Evolutionary conservation across 2,888 invertebrate species (phyloP), one percentile per base, ranked within the genome.

Genomic region (Nezara viridula): DNA sequence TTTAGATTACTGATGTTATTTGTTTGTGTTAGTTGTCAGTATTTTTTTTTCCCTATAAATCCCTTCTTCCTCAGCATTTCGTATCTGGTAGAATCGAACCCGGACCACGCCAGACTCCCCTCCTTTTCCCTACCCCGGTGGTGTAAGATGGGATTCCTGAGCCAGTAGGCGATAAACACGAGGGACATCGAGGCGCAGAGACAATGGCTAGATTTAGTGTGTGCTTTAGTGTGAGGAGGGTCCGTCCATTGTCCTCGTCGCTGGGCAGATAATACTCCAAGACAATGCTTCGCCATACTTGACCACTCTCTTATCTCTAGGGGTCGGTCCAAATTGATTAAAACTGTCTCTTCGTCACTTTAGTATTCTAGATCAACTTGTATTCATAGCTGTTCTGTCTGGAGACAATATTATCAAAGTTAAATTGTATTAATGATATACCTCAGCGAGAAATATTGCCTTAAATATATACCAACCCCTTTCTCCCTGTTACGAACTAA

Each of bases 141-240:
- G 27, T 60, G 60, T 73, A n/a, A 73, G 66, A 73, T 73, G 66
- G 66, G 81, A 81, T 81, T 81, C 81, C 81, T n/a, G 81, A n/a
- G 16, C n/a, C 44, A 4, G 81, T 5, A 44, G 81, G 81, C 81
- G 81, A 81, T 81, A 81, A 81, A 81, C 81, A 81, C 12, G 24
- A 16, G 12, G 44, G n/a, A 81, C 81, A 47, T 12, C 44, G 81
- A n/a, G 24, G n/a, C 2, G 14, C 12, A 81, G n/a, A 81, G 81
- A 81, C 81, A 81, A 81, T 44, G 81, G 81, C 81, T 81, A 81
- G 81, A 81, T 81, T 81, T 81, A 81, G 81, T 81, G 81, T 81
- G 77, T 77, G 77, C 77, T 40, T 77, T 77, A 77, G 77, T 77
- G 77, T 40, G 81, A 81, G 81, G 44, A 47, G 44, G 81, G 81